Conservation (phyloP, 2,888 invertebrate species). For the Melipona beecheii region DNA sequence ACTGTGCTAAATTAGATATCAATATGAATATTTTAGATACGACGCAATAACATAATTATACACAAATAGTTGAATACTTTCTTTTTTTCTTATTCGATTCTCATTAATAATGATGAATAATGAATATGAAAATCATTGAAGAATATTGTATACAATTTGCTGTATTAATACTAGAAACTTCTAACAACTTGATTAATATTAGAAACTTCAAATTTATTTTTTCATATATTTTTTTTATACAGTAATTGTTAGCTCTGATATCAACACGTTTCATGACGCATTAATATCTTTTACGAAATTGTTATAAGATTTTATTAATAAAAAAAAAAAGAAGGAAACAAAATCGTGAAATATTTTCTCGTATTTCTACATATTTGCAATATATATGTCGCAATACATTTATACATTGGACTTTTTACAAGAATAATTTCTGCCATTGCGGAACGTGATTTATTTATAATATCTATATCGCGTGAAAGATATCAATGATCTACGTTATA, state of each 20-base stretch:
- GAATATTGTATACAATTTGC: neutral
- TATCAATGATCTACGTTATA: too few relatives aligned
- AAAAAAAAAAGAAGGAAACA: neutral
- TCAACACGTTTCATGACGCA: neutral
- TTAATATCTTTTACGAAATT: neutral
- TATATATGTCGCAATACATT: too few relatives aligned
- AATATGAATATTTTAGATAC: conserved; percentile 9
- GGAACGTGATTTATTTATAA: neutral
- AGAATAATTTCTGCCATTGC: neutral
- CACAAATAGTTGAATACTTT: neutral
- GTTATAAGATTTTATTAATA: neutral
- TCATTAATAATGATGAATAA: neutral
- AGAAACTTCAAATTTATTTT: neutral
- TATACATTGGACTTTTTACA: too few relatives aligned
- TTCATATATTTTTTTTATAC: neutral
- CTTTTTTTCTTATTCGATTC: neutral
- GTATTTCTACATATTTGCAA: too few relatives aligned
- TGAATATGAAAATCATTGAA: neutral
- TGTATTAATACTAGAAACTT: neutral
- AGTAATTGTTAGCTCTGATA: neutral
- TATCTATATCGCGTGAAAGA: too few relatives aligned
- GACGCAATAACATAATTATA: conserved; percentile 28
- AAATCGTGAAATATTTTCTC: neutral
- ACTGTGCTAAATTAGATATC: neutral
- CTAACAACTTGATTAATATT: neutral